These are phyloP conservation scores for Platyrinchus mystaceus DNA, from an alignment of 2,797 vertebrate genomes.

Conservation along the genomic window DNA sequence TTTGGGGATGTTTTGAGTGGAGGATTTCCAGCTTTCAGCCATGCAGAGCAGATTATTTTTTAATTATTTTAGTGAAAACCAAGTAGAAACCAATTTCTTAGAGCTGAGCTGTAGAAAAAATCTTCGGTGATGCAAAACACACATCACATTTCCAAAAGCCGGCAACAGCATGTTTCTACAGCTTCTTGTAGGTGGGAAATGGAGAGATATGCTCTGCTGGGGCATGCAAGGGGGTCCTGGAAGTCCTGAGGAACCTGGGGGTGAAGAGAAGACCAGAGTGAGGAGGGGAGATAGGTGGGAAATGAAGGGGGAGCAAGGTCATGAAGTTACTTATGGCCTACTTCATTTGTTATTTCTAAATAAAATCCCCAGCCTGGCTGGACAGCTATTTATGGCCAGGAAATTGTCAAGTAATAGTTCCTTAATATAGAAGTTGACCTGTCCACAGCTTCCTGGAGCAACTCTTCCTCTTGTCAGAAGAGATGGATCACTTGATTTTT, in stretches of 20 bases:
- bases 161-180: accelerated
- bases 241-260: not conserved
- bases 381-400: slow-evolving; percentile 53
- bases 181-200: not conserved
- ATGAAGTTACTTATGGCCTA: not conserved
- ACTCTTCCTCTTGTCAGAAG: slow-evolving; percentile 70
- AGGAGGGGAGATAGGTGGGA: not conserved
- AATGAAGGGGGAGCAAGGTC: not conserved
- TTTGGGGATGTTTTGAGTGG: not conserved
- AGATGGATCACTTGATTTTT: slow-evolving; percentile 63
- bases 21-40: not conserved
- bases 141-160: not conserved
- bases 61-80: not conserved
- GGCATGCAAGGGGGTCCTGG: not conserved
- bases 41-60: not conserved
- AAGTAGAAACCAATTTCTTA: not conserved
- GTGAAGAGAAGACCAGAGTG: not conserved
- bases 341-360: slow-evolving; percentile 53
- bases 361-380: slow-evolving; percentile 29
- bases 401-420: slow-evolving; percentile 66
- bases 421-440: slow-evolving; percentile 66
- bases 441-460: slow-evolving; percentile 64
- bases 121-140: not conserved
- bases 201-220: not conserved
- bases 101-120: not conserved